Evolutionary conservation across 1,140 invertebrate genomes (phyloP), one percentile per base, ranked within the genome.

Genomic region (Drosophila sproati): DNA sequence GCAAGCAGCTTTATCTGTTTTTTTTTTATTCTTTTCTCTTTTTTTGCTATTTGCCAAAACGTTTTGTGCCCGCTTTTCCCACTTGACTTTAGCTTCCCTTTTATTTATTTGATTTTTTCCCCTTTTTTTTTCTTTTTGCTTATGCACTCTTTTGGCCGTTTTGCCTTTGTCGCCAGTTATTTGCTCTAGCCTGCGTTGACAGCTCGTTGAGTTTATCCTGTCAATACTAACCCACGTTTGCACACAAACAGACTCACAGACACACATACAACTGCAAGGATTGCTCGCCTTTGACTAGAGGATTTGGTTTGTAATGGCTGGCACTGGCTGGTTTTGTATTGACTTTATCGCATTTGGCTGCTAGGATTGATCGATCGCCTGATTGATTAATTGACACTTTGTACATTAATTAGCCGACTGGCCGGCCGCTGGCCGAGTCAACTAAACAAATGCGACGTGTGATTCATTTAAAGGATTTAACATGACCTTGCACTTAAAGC

Each of bases 301-400:
- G 59, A 71, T 71, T 59, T 70, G 55, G 60, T 76, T 57, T 45
- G 80, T 64, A 68, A 62, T 56, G 64, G 54, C 35, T 69, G 59
- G 64, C 59, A 51, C 61, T 73, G 48, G 68, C 66, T 29, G 20
- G 10, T 12, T 74, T 67, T 86, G 51, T 55, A 71, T 70, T 83
- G 74, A 70, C 62, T 50, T 47, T 39, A 35, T 56, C 54, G 52
- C 37, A 62, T 71, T 66, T 61, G 12, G 43, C 50, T 55, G 81
- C 57, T 63, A 69, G 73, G 77, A 88, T 87, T 87, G 83, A 87
- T 87, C 83, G 83, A 79, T 74, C 64, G 78, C 47, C 75, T 78
- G 80, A 89, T 89, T 89, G 85, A 89, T 89, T 85, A 89, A 89
- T 89, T 85, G 85, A 90, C 85, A 89, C 80, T 89, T 85, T 90